These are phyloP conservation scores for Solenopsis fugax DNA, from an alignment of 1,140 invertebrate genomes.

Conservation along the genomic window DNA sequence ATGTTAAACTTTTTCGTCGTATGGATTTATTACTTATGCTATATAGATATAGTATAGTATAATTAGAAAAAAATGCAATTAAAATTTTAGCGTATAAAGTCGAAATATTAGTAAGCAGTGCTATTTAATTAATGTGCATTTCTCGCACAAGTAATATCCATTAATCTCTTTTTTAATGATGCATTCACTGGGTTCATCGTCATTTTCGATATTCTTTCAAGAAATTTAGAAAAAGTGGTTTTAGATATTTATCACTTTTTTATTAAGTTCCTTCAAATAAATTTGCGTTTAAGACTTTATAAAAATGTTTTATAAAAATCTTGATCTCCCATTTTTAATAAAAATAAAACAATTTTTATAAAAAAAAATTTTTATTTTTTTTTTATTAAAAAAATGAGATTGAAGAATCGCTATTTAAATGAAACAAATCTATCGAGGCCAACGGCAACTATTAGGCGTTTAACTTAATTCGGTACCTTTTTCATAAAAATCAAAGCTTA, in stretches of 20 bases:
- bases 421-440: not conserved
- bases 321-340: too few relatives aligned
- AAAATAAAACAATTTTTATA: not conserved
- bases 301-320: too few relatives aligned
- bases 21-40: not conserved
- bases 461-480: too few relatives aligned
- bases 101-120: not conserved
- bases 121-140: not conserved
- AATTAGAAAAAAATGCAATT: not conserved
- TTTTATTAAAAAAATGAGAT: not conserved
- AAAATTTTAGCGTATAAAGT: not conserved
- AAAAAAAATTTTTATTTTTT: too few relatives aligned
- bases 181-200: not conserved
- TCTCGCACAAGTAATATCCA: not conserved
- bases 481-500: too few relatives aligned
- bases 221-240: not conserved
- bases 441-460: not conserved
- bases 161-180: not conserved
- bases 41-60: not conserved
- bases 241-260: not conserved
- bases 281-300: too few relatives aligned
- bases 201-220: not conserved
- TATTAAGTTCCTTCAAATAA: not conserved
- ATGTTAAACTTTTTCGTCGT: constrained; percentile 3
- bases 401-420: not conserved